These are phyloP conservation scores for Apodemia mormo DNA, from an alignment of 2,888 invertebrate species.

Conservation along the genomic window DNA sequence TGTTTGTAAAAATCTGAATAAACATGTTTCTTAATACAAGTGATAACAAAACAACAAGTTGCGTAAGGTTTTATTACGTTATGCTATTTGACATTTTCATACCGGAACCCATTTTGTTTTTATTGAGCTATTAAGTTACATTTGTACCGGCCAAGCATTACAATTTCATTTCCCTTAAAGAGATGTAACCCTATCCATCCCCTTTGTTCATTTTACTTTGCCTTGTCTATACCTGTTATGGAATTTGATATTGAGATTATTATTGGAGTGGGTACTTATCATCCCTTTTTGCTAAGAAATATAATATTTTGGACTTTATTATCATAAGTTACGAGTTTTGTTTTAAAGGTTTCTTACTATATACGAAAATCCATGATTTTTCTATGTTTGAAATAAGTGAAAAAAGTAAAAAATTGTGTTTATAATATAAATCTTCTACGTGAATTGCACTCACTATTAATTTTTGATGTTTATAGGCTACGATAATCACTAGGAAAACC, in stretches of 20 bases:
- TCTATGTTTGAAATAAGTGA: too few species aligned
- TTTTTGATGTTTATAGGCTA: too few species aligned
- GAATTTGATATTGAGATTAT: conserved; percentile 5
- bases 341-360: too few species aligned
- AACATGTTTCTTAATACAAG: background rate
- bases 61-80: background rate
- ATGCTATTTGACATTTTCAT: background rate
- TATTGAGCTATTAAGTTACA: conserved; percentile 4
- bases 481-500: too few species aligned
- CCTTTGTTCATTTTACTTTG: conserved; percentile 7
- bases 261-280: background rate
- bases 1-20: background rate
- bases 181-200: conserved; percentile 4
- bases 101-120: background rate
- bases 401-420: too few species aligned
- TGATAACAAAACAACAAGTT: background rate
- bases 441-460: too few species aligned
- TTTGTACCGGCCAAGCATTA: conserved; percentile 3
- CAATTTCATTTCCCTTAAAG: conserved; percentile 2
- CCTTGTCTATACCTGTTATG: conserved; percentile 6
- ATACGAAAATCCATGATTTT: too few species aligned
- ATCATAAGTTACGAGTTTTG: too few species aligned
- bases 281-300: background rate
- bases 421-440: too few species aligned
- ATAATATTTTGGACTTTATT: background rate